phyloP scores from a whole-genome alignment of 2,888 invertebrate species.

The Urechis unicinctus region DNA sequence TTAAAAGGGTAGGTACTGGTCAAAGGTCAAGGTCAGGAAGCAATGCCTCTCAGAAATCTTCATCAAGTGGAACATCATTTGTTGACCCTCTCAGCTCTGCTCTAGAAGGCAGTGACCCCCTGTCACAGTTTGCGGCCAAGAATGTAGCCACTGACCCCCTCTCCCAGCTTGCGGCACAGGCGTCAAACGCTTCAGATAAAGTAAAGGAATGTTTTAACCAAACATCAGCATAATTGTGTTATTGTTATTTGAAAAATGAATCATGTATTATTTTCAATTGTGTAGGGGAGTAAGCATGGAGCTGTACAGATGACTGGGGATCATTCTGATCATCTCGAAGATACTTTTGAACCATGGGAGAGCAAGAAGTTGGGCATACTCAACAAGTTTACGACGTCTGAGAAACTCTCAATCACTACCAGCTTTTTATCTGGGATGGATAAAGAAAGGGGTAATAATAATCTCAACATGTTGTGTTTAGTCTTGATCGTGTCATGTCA shows the following conservation, averaged over 20 bases:
- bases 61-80: background rate
- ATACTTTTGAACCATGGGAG: constrained; percentile 68
- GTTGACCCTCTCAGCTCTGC: constrained; percentile 47
- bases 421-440: constrained; percentile 62
- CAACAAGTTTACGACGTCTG: constrained; percentile 84
- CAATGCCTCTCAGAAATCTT: background rate
- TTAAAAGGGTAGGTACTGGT: no score
- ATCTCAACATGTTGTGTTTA: no score
- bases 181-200: background rate
- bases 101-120: constrained; percentile 68
- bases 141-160: constrained; percentile 58
- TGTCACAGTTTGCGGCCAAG: constrained; percentile 62
- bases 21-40: background rate
- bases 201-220: no score
- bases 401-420: constrained; percentile 83
- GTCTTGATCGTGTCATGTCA: no score
- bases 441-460: constrained; percentile 21
- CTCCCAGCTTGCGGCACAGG: background rate
- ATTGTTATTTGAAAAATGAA: no score
- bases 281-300: no score
- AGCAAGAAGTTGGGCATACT: constrained; percentile 70
- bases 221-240: no score
- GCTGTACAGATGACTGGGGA: no score
- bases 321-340: constrained; percentile 22
- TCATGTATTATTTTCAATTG: no score